Evolutionary conservation across 2,888 invertebrate species (phyloP).

Genomic region (Prosapia bicincta): DNA sequence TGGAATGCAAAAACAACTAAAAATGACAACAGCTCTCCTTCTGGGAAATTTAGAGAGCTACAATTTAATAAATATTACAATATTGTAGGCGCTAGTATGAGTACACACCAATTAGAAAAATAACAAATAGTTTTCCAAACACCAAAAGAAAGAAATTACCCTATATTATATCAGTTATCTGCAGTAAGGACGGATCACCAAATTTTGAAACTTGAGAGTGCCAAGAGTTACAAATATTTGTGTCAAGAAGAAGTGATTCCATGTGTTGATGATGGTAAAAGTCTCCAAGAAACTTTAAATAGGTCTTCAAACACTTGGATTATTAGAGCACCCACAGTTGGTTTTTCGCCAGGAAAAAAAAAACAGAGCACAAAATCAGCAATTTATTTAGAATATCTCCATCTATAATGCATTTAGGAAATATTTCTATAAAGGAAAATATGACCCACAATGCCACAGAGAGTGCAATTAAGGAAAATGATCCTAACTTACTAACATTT

Average conservation of each 20-base stretch:
- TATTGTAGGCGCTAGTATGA: conserved; percentile 93
- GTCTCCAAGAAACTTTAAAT: conserved; percentile 74
- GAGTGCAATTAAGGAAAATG: conserved; percentile 62
- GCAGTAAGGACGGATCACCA: conserved; percentile 69
- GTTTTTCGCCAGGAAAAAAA: too few species aligned
- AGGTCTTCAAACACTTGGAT: conserved; percentile 72
- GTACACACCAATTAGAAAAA: conserved; percentile 96
- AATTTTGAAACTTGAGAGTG: conserved; percentile 56
- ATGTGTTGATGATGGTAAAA: conserved; percentile 77
- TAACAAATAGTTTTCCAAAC: conserved; percentile 96
- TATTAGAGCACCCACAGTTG: too few species aligned
- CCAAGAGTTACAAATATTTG: conserved; percentile 26
- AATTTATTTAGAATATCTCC: conserved; percentile 84
- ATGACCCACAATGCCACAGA: conserved; percentile 60
- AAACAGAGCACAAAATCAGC: conserved; percentile 65
- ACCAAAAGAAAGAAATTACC: conserved; percentile 91
- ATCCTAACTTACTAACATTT: conserved; percentile 63
- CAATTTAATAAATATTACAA: conserved; percentile 82
- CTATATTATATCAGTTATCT: conserved; percentile 97
- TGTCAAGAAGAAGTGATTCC: conserved; percentile 71
- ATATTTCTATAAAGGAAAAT: conserved; percentile 58
- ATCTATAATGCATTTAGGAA: conserved; percentile 89
- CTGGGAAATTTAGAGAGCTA: conserved; percentile 95
- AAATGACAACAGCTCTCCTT: conserved; percentile 97
- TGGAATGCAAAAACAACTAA: conserved; percentile 93